A percentile compares a stretch with the other conserved stretches of the same genome.
Evolutionary conservation across 1,140 invertebrate genomes (phyloP).

Genomic region (Papilio machaon): DNA sequence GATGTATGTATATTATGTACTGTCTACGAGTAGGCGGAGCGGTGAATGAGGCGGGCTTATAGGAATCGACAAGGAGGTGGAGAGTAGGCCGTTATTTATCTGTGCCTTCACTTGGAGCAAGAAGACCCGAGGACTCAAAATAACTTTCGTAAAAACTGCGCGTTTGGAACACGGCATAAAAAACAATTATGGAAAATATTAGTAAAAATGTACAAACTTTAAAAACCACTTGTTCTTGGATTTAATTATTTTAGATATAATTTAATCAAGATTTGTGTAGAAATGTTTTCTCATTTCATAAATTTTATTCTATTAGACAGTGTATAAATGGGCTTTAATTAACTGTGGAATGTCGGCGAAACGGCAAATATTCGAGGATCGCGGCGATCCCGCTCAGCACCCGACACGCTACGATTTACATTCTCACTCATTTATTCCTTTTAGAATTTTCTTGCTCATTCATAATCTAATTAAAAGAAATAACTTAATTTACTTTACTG

Average conservation of each 20-base stretch:
- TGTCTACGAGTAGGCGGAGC: slow-evolving; percentile 74
- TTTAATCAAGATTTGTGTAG: slow-evolving; percentile 55
- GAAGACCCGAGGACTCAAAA: background rate
- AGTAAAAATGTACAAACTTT: background rate
- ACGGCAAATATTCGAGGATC: slow-evolving; percentile 72
- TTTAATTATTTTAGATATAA: slow-evolving; percentile 3
- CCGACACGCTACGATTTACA: slow-evolving; percentile 67
- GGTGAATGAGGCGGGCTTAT: slow-evolving; percentile 76
- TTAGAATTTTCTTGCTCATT: slow-evolving; percentile 55
- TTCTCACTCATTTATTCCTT: slow-evolving; percentile 68
- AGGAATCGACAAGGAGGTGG: slow-evolving; percentile 77
- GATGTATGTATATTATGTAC: slow-evolving; percentile 69
- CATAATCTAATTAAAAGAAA: slow-evolving; percentile 50
- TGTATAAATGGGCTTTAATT: slow-evolving; percentile 78
- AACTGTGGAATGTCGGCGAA: slow-evolving; percentile 74
- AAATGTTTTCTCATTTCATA: slow-evolving; percentile 71
- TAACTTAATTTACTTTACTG: slow-evolving; percentile 24
- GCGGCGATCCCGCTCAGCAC: slow-evolving; percentile 49
- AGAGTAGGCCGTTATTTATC: slow-evolving; percentile 71
- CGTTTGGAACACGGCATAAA: background rate
- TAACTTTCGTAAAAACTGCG: background rate
- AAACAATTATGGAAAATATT: background rate
- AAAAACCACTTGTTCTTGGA: background rate
- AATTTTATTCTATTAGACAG: slow-evolving; percentile 75
- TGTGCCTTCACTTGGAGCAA: slow-evolving; percentile 33